Base-by-base conservation (phyloP, 2,113 vertebrate species). In the Phrynocephalus versicolor region DNA sequence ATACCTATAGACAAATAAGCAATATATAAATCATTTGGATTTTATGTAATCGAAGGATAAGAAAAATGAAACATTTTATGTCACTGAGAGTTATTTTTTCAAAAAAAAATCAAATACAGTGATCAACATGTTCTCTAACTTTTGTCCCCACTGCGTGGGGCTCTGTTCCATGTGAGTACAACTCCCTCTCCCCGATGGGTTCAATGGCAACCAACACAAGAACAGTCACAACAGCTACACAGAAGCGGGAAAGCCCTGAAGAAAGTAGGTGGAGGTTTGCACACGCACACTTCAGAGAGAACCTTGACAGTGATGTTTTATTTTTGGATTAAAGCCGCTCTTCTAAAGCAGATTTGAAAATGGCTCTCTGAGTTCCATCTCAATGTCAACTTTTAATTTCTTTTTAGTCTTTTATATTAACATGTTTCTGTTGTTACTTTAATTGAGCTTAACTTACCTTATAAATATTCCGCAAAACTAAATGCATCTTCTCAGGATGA, bases 401-500 rank as follows among this genome's bases (percentile, higher is more conserved):
- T n/a, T 62, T 62, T 71, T 37, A 71, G 23, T 23, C 18, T 25
- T 73, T 19, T 39, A 10, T 41, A 73, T 72, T 39, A 72, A 37
- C 9, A 72, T 72, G 41, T 73, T 73, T 73, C 21, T 39, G 41
- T 13, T 8, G 45, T 75, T 35, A 85, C 9, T 85, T 67, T 41
- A 62, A 51, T 30, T 18, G 4, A 2, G 60, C 64, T 37, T 51
- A 39, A 84, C 90, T 94, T 93, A 98, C 98, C 97, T 96, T 97
- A 93, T 95, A 96, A 82, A 99, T 94, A 88, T 99, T 99, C 89
- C 95, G 92, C 86, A 99, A 81, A 77, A 95, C 97, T 88, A 95
- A 94, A 88, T 85, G 96, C 98, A 99, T 99, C 96, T 98, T 99
- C 72, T 98, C 97, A 6, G 99, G 99, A 90, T 99, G 98, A 92